Percentiles rank a stretch among this genome's conserved stretches.
phyloP scores from a whole-genome alignment of 2,113 vertebrate species.

The Capreolus pygargus region DNA sequence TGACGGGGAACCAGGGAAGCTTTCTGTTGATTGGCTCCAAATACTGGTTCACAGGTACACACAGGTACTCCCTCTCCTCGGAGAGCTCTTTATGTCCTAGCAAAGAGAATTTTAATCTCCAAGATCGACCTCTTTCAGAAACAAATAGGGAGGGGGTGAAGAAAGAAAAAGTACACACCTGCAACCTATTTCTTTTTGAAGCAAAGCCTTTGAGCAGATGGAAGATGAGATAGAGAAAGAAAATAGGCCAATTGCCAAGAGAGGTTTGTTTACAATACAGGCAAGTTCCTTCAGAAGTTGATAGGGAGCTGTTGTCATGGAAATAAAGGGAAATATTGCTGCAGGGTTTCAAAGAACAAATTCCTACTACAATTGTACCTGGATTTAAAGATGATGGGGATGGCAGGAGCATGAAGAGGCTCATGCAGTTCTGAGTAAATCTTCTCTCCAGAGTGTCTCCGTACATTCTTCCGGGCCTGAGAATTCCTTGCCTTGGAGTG shows the following conservation, averaged over 20 bases:
- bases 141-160: slow-evolving; percentile 53
- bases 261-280: slow-evolving; percentile 70
- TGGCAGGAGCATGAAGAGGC: slow-evolving; percentile 52
- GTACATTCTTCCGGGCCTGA: not conserved
- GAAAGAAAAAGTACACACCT: slow-evolving; percentile 75
- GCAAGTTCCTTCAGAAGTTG: slow-evolving; percentile 61
- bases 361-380: slow-evolving; percentile 69
- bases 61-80: not conserved
- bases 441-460: slow-evolving; percentile 1
- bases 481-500: not conserved
- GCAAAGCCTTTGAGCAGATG: slow-evolving; percentile 73
- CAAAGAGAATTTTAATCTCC: slow-evolving; percentile 76
- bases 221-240: slow-evolving; percentile 72
- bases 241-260: slow-evolving; percentile 70
- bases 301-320: slow-evolving; percentile 65
- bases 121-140: slow-evolving; percentile 75
- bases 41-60: slow-evolving; percentile 17
- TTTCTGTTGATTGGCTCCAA: not conserved
- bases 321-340: slow-evolving; percentile 68
- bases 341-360: slow-evolving; percentile 63
- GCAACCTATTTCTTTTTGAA: slow-evolving; percentile 79
- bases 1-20: not conserved
- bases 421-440: slow-evolving; percentile 62
- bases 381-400: slow-evolving; percentile 69
- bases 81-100: slow-evolving; percentile 40